Evolutionary conservation across 2,797 vertebrate species (phyloP), one percentile per base, ranked within the genome.

Genomic region (Eremophila alpestris): DNA sequence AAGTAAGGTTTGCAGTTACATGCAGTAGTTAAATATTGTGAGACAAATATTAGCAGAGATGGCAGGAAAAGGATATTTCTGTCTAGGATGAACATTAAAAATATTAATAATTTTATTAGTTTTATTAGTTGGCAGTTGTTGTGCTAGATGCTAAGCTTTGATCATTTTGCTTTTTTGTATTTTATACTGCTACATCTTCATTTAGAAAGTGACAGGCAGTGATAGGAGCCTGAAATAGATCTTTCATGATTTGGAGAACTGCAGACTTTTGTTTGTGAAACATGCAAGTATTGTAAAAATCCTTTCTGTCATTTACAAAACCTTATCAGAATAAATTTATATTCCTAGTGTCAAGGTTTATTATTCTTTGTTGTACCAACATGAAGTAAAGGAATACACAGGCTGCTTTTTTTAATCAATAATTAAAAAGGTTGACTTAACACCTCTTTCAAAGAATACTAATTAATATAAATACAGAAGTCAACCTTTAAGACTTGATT

Each of bases 191-290:
- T 92, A 43, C 26, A 36, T 94, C 87, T 89, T 95, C 76, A 92
- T 89, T 95, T 89, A 91, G 54, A 83, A 94, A 88, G 59, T 91
- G 94, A 88, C 84, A 94, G 54, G 51, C 40, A 76, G 73, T 88
- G 58, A 83, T 17, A 87, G 65, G 76, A 91, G 59, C n/a, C 83
- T 2, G 8, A 84, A 83, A 77, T 36, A 93, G 19, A 89, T 59
- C 40, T 91, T 90, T 91, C 74, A 51, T 67, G 45, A 52, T 88
- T 75, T 92, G 70, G 21, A 83, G 65, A 81, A 87, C 14, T 46
- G 45, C 8, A 81, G 79, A 26, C 19, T 67, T 74, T 69, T 56
- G 56, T 69, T 77, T 23, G 49, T 58, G 49, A 87, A 89, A 78
- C 40, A 79, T 23, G 10, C 14, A 78, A 92, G 51, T 64, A 43